Evolutionary conservation across 2,113 vertebrate genomes (phyloP).

Genomic region (Trematocara zebra): DNA sequence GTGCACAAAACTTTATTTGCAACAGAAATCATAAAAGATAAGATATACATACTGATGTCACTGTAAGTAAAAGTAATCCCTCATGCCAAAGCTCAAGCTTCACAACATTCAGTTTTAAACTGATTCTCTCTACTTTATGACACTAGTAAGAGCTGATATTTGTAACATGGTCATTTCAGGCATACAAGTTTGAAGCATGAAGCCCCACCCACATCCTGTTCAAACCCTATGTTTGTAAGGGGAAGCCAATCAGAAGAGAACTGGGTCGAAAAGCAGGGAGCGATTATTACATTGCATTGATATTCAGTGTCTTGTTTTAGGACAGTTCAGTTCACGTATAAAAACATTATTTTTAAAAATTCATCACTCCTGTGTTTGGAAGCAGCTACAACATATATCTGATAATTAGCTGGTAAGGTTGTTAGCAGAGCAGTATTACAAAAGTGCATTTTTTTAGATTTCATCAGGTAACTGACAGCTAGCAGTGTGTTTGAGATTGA

Average conservation of each 20-base stretch:
- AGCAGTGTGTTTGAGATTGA: not conserved
- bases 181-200: not conserved
- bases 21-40: not conserved
- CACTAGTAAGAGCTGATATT: not conserved
- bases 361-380: not conserved
- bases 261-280: not conserved
- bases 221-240: not conserved
- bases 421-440: not conserved
- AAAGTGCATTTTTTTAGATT: not conserved
- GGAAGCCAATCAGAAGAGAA: not conserved
- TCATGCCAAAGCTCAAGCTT: not conserved
- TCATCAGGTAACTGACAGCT: not conserved
- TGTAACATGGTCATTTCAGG: not conserved
- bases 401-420: not conserved
- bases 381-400: not conserved
- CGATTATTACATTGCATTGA: not conserved
- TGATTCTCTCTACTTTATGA: not conserved
- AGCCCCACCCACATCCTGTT: not conserved
- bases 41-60: not conserved
- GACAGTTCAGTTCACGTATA: not conserved
- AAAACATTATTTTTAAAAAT: not conserved
- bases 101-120: not conserved
- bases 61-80: not conserved
- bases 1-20: not conserved
- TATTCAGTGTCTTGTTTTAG: accelerated